Conservation (phyloP, 2,113 vertebrate genomes). For the Elanus axillaris region DNA sequence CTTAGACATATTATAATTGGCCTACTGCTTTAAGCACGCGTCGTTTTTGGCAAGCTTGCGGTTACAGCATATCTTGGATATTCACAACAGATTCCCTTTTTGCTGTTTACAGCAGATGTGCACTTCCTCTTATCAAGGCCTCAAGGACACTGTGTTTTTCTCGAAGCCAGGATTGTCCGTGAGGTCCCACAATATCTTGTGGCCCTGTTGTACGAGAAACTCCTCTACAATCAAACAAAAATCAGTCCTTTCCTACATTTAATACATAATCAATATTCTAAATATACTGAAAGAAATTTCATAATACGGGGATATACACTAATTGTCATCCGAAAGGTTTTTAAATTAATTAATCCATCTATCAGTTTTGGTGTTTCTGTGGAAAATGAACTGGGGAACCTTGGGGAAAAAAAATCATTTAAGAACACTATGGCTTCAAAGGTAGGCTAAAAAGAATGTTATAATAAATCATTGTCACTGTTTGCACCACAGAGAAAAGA, state of each 20-base stretch:
- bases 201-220: too few relatives aligned
- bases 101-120: too few relatives aligned
- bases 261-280: neutral
- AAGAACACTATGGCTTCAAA: neutral
- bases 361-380: neutral
- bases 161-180: too few relatives aligned
- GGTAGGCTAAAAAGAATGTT: neutral
- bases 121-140: too few relatives aligned
- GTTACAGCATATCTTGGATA: too few relatives aligned
- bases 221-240: conserved; percentile 8
- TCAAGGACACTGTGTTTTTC: too few relatives aligned
- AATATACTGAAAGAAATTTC: neutral
- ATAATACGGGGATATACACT: neutral
- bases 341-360: neutral
- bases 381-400: neutral
- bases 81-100: too few relatives aligned
- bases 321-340: neutral
- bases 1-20: too few relatives aligned
- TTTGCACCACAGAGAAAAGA: neutral
- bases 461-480: neutral
- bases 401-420: neutral
- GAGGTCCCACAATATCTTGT: too few relatives aligned
- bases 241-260: neutral
- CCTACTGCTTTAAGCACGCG: too few relatives aligned
- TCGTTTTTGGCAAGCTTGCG: too few relatives aligned